These are phyloP conservation scores for Acanthosoma haemorrhoidale DNA, from an alignment of 2,888 invertebrate genomes.

Conservation along the genomic window DNA sequence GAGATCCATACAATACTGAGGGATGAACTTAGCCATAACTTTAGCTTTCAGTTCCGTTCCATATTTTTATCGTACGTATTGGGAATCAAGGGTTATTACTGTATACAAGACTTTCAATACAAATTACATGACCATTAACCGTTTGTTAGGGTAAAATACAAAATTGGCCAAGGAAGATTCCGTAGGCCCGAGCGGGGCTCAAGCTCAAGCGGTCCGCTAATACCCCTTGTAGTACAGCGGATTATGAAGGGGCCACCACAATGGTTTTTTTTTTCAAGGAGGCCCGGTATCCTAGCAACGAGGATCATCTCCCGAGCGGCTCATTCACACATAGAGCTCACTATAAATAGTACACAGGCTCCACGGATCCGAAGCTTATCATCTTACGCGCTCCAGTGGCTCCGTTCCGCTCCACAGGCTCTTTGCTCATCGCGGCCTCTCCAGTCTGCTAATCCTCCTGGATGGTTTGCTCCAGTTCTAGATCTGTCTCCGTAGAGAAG, in stretches of 20 bases:
- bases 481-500: too few relatives aligned
- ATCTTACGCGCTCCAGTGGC: not conserved
- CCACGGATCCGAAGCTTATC: not conserved
- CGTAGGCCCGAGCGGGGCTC: not conserved
- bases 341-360: slow-evolving; percentile 6
- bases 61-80: too few relatives aligned
- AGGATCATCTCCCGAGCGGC: slow-evolving; percentile 6
- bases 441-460: not conserved
- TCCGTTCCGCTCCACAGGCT: not conserved
- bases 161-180: not conserved
- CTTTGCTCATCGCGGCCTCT: not conserved
- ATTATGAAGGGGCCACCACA: not conserved
- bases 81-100: too few relatives aligned
- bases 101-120: too few relatives aligned
- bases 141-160: too few relatives aligned
- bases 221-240: not conserved
- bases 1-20: too few relatives aligned
- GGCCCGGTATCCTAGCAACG: slow-evolving; percentile 8
- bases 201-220: not conserved
- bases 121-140: too few relatives aligned
- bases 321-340: too few relatives aligned
- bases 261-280: slow-evolving; percentile 8
- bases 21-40: too few relatives aligned
- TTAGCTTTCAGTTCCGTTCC: too few relatives aligned
- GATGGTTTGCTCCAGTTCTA: not conserved